These are phyloP conservation scores for Halisarca cf. caerulea DNA, from an alignment of 37 sponge, comb jelly and placozoan genomes.

Conservation along the genomic window DNA sequence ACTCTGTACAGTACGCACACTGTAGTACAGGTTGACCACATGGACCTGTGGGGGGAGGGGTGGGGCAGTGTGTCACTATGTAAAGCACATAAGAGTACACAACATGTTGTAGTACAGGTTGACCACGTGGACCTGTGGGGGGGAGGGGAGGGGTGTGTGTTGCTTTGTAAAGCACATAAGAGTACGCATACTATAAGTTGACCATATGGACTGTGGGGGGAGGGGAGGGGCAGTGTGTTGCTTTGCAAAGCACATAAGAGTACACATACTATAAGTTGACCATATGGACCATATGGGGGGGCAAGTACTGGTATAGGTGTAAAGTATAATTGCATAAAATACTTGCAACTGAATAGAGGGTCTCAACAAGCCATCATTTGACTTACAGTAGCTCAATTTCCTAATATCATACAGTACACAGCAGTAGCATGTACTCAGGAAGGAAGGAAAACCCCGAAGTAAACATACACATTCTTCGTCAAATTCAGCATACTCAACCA, in stretches of 20 bases:
- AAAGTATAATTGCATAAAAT: too few species aligned
- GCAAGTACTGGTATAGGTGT: too few species aligned
- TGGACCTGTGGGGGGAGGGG: slow-evolving; percentile 54
- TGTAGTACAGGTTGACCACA: slow-evolving; percentile 88
- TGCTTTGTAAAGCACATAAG: background rate
- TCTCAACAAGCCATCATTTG: too few species aligned
- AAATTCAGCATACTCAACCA: too few species aligned
- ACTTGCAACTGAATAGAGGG: too few species aligned
- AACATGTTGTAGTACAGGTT: slow-evolving; percentile 86
- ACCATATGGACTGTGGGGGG: slow-evolving; percentile 65
- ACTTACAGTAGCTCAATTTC: too few species aligned
- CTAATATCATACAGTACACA: too few species aligned
- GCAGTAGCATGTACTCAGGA: too few species aligned
- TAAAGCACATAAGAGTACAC: background rate
- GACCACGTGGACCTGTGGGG: slow-evolving; percentile 73
- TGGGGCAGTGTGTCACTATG: background rate
- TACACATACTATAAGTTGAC: slow-evolving; percentile 77
- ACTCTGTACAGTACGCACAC: slow-evolving; percentile 79
- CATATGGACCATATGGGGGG: slow-evolving; percentile 53
- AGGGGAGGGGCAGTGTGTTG: background rate
- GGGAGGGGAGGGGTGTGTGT: background rate
- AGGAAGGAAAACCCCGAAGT: too few species aligned
- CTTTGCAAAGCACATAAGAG: background rate
- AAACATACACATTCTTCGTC: too few species aligned
- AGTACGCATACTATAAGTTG: slow-evolving; percentile 74